Base-by-base conservation (phyloP, 1,140 invertebrate species). In the Acromyrmex heyeri region DNA sequence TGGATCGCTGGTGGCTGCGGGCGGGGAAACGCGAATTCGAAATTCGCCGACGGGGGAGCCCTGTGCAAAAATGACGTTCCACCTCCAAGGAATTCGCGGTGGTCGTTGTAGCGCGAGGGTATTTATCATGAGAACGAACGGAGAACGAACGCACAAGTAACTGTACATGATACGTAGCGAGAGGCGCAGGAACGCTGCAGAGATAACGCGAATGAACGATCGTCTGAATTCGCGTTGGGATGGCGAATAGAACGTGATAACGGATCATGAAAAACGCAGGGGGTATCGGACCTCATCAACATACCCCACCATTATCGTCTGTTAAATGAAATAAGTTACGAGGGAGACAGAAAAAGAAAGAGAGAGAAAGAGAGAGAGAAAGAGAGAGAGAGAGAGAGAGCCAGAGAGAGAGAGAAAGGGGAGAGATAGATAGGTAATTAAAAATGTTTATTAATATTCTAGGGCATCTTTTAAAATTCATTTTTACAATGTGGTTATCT, bases 181-280 rank as follows among this genome's bases (percentile, higher is more conserved):
- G 61, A 88, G 67, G 64, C 38, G 75, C 76, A 77, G 85, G 57
- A 78, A 86, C 73, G 73, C 10, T 44, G 38, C 75, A 12, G 53
- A 89, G 89, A 90, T 90, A 90, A 90, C 86, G 77, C 77, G 88
- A 90, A 83, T 88, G 88, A 88, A 88, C 83, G 86, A 88, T 90
- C 81, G 88, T 88, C 64, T 72, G 89, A 88, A 88, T 88, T 90
- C 77, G 53, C 67, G 62, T 73, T 77, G 64, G 88, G 62, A 62
- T 55, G 10, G 21, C 61, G 86, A 85, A 90, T 87, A 85, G 55
- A 55, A 27, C 62, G 48, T 65, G 88, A 90, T 90, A 90, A 90
- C 77, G 30, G 65, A 90, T 91, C 89, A 59, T 73, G 69, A 50
- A 55, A 88, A 85, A 44, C 48, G 48, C 59, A 34, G 14, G 18